Evolutionary conservation across 2,113 vertebrate genomes (phyloP).

Genomic region (Reinhardtius hippoglossoides): DNA sequence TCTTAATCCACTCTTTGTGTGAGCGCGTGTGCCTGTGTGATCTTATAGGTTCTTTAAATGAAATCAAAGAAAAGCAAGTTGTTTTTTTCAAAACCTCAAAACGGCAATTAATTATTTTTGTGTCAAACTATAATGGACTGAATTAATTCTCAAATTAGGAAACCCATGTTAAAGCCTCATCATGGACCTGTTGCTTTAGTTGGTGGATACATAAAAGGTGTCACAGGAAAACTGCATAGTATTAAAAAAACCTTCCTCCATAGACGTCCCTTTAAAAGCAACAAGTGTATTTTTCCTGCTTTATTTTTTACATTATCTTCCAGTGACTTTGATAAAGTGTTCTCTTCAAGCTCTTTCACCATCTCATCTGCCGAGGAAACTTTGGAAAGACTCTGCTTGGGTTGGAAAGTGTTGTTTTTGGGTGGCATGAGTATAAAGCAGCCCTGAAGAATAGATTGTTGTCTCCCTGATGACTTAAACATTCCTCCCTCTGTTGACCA

Average conservation of each 20-base stretch:
- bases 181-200: slow-evolving; percentile 47
- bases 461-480: slow-evolving; percentile 69
- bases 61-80: slow-evolving; percentile 38
- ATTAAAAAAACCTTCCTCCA: not conserved
- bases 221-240: not conserved
- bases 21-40: slow-evolving; percentile 54
- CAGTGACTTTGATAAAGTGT: slow-evolving; percentile 16
- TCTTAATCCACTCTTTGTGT: slow-evolving; percentile 74
- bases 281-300: slow-evolving; percentile 2
- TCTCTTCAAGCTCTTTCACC: slow-evolving; percentile 35
- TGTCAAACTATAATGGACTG: slow-evolving; percentile 1
- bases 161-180: not conserved
- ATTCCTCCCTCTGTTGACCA: slow-evolving; percentile 55
- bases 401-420: slow-evolving; percentile 68
- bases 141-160: not conserved
- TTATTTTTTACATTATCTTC: slow-evolving; percentile 19
- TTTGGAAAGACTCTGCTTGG: slow-evolving; percentile 53
- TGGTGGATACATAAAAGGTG: not conserved
- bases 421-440: slow-evolving; percentile 55
- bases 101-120: not conserved
- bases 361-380: slow-evolving; percentile 39
- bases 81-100: slow-evolving; percentile 12
- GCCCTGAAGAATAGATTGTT: slow-evolving; percentile 38
- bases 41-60: slow-evolving; percentile 46
- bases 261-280: slow-evolving; percentile 38